Base-by-base conservation (phyloP, 2,888 invertebrate genomes). In the Bellardia pandia region DNA sequence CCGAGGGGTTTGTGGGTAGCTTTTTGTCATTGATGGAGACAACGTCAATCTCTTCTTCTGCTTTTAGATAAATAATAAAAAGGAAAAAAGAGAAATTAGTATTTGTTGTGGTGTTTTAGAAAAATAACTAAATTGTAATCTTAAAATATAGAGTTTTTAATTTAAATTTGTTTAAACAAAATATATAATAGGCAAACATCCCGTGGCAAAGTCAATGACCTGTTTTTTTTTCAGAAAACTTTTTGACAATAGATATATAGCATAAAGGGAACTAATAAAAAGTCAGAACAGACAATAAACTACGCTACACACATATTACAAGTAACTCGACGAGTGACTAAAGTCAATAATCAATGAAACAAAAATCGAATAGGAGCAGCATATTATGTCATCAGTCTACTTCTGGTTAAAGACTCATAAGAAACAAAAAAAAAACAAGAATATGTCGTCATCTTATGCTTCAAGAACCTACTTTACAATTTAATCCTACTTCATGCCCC, bases 21-120 rank as follows among this genome's bases (percentile, higher is more conserved):
- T 90, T 92, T 88, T 94, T 94, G 86, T 95, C 95, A 88, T 95
- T 96, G 89, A 96, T 94, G 0, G 96, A 96, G 76, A 97, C 97
- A 77, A 97, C 97, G 92, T 97, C 97, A 91, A 97, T 97, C 95
- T 97, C 97, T 94, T 97, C 97, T 89, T 93, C 93, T 93, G 90
- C 69, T 91, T 86, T 42, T 71, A 87, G n/a, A 77, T 9, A 60
- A 60, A 84, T 3, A 76, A 0, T 3, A 76, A 0, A 33, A 30
- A n/a, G 48, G 30, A 56, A 13, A 45, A 72, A 45, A 66, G 11
- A 53, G 6, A 56, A 80, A 75, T 83, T 75, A 80, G 48, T 72
- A 76, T 74, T 51, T 30, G 16, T 58, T 56, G 23, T 23, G 23
- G 23, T 16, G 56, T 16, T 42, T 42, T 5, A 42, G 0, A 40